These are phyloP conservation scores for Lanistes nyassanus DNA, from an alignment of 1,140 invertebrate genomes.

Conservation along the genomic window DNA sequence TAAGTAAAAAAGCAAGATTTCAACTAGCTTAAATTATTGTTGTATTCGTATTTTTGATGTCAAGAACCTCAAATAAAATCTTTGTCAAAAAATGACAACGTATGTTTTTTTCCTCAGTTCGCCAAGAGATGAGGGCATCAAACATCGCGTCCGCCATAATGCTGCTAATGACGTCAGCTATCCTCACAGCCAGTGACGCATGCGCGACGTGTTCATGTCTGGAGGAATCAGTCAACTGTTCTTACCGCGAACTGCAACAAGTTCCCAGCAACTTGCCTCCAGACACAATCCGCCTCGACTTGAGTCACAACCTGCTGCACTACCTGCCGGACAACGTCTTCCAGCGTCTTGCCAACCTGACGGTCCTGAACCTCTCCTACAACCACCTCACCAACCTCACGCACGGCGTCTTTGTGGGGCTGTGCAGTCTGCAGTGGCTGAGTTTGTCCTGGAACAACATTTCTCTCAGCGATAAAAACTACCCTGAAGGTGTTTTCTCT, in stretches of 20 bases:
- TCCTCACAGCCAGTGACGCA: too few species aligned
- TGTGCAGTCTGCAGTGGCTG: slow-evolving; percentile 2
- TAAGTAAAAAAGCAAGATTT: too few species aligned
- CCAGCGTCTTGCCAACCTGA: background rate
- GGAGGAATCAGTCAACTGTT: slow-evolving; percentile 2
- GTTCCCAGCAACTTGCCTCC: background rate
- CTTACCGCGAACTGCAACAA: background rate
- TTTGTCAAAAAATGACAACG: too few species aligned
- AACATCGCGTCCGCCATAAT: too few species aligned
- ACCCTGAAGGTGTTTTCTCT: background rate
- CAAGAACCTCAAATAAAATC: too few species aligned
- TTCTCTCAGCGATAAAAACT: slow-evolving; percentile 6
- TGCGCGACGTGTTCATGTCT: background rate
- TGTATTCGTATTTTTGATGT: too few species aligned
- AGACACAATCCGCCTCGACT: background rate
- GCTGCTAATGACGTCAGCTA: too few species aligned
- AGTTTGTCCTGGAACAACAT: slow-evolving; percentile 1
- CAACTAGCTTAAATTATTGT: too few species aligned
- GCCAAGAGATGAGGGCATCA: too few species aligned
- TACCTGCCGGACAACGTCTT: background rate
- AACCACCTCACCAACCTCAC: slow-evolving; percentile 10
- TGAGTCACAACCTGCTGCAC: background rate
- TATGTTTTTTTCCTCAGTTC: too few species aligned
- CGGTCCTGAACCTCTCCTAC: slow-evolving; percentile 17
- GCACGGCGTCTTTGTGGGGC: background rate